Conservation (phyloP, 2,113 vertebrate species). For the Edolisoma coerulescens region DNA sequence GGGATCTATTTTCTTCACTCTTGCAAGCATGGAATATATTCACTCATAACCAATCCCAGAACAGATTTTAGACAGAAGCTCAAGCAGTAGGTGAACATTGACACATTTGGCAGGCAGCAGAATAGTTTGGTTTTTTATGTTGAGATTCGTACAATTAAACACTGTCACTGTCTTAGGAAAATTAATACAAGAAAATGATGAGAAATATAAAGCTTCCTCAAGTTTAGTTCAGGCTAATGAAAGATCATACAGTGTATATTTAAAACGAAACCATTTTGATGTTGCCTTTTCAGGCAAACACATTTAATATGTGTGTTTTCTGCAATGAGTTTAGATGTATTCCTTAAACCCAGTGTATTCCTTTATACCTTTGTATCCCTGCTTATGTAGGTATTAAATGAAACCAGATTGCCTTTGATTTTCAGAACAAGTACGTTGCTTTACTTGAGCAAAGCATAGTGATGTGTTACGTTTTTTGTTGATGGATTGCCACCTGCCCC, state of each 20-base stretch:
- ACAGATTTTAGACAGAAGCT: neutral
- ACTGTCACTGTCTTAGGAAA: neutral
- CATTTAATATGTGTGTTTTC: neutral
- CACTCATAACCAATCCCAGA: neutral
- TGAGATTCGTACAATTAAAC: neutral
- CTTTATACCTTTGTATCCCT: neutral
- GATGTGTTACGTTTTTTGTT: neutral
- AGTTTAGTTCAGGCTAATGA: neutral
- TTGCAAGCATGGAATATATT: neutral
- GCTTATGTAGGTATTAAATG: neutral
- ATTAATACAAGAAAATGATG: neutral
- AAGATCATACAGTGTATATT: neutral
- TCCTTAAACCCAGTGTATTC: neutral
- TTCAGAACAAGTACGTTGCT: neutral
- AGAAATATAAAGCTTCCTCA: neutral
- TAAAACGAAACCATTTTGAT: neutral
- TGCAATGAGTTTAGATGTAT: neutral
- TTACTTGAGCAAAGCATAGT: neutral
- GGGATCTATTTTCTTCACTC: neutral
- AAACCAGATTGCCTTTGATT: neutral
- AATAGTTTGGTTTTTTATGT: neutral
- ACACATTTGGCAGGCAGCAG: neutral
- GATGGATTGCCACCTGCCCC: neutral
- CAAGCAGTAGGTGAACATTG: neutral
- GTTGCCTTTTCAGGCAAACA: neutral